Base-by-base conservation (phyloP, 2,888 invertebrate genomes). In the Patella ulyssiponensis region DNA sequence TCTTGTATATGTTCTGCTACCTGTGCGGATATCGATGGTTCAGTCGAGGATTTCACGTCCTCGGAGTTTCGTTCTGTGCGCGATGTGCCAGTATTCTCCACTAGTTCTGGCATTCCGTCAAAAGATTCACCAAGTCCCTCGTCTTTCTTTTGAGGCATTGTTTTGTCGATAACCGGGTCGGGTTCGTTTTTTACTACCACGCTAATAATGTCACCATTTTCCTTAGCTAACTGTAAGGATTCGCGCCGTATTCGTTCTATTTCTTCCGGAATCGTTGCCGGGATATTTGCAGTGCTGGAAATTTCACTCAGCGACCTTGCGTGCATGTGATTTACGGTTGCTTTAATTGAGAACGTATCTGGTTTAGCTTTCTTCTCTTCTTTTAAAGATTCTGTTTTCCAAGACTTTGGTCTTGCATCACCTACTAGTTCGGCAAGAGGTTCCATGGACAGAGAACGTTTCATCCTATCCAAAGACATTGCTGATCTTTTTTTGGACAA, bases 191-290 rank as follows among this genome's bases (percentile, higher is more conserved):
- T 71, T 9, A 27, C 33, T 15, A 70, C 58, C 12, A 20, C 23
- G 3, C 77, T 58, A 14, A 52, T 51, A 12, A 76, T 27, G n/a
- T 58, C 72, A 44, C 17, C 58, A 17, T 14, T 58, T 58, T 58
- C 71, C 11, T 53, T 51, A n/a, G 72, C 33, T 5, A 80, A 73
- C 15, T 79, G 78, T 53, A 83, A 74, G 14, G 83, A 83, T 77
- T 83, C 83, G 4, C 83, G 71, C 4, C 83, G 80, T 51, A 81
- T 80, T 15, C 83, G 75, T 69, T 83, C 83, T 20, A 85, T 83
- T 17, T 84, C 88, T 73, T 87, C 87, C 56, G 84, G 80, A 56
- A 88, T 88, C 12, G 88, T 87, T 77, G 87, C 88, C 17, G 86
- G 86, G 20, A 85, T 84, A 44, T 73, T 77, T 51, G 73, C 77